A percentile compares a stretch with the other conserved stretches of the same genome.
phyloP scores from a whole-genome alignment of 2,113 vertebrate species.

The Salvelinus sp. region DNA sequence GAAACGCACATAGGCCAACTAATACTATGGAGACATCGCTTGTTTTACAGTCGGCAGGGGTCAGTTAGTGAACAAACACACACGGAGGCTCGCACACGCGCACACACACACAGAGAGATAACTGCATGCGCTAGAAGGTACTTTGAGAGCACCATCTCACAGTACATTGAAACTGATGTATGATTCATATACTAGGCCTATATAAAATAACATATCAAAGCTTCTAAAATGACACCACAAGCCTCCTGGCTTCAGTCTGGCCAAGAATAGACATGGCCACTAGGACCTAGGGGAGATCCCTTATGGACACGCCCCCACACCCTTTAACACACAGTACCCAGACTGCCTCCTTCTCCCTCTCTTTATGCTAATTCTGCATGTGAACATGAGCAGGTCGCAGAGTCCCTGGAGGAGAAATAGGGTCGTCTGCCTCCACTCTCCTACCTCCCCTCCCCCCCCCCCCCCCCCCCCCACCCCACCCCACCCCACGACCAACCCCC shows the following conservation, averaged over 20 bases:
- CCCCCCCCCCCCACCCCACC: not conserved
- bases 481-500: conserved; percentile 57
- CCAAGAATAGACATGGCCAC: conserved; percentile 21
- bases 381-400: conserved; percentile 44
- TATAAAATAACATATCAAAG: too few relatives aligned
- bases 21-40: not conserved
- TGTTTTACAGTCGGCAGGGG: not conserved
- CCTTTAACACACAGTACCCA: conserved; percentile 36
- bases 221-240: not conserved
- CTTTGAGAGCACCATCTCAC: too few relatives aligned
- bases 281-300: conserved; percentile 10
- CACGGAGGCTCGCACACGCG: too few relatives aligned
- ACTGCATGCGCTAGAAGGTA: too few relatives aligned
- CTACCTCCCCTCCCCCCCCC: conserved; percentile 24
- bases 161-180: not conserved
- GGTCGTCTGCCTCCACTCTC: conserved; percentile 61
- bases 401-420: conserved; percentile 62
- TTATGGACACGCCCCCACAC: conserved; percentile 20
- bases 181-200: too few relatives aligned
- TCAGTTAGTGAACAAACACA: not conserved
- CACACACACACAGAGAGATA: not conserved
- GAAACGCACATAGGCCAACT: not conserved
- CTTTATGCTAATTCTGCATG: conserved; percentile 56
- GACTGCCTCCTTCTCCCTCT: conserved; percentile 11
- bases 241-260: conserved; percentile 6